Percentiles rank a stretch among this genome's conserved stretches.
These are phyloP conservation scores for Sclerurus mexicanus DNA, from an alignment of 2,113 vertebrate genomes.

Conservation along the genomic window DNA sequence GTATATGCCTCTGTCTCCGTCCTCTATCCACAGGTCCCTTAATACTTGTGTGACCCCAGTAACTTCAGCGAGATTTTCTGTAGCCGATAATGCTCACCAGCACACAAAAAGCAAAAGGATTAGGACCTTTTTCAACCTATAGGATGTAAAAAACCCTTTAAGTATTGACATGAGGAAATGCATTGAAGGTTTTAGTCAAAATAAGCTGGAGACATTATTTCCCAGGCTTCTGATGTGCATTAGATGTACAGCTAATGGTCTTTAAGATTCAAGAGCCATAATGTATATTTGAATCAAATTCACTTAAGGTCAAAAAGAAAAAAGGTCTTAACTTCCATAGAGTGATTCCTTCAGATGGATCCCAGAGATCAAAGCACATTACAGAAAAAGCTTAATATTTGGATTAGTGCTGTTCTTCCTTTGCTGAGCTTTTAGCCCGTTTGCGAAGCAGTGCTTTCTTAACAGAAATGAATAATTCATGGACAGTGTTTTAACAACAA, in stretches of 20 bases:
- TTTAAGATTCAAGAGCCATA: conserved; percentile 58
- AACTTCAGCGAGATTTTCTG: background rate
- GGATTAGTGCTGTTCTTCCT: conserved; percentile 66
- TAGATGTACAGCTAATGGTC: conserved; percentile 55
- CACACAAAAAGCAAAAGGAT: background rate
- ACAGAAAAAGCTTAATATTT: conserved; percentile 73
- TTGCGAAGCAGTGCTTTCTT: conserved; percentile 56
- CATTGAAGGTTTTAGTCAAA: conserved; percentile 14
- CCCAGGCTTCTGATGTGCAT: background rate
- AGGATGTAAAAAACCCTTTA: background rate
- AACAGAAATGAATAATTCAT: conserved; percentile 69
- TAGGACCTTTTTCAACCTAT: background rate
- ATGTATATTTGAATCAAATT: conserved; percentile 65
- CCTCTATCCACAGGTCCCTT: background rate
- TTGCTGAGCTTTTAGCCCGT: conserved; percentile 66
- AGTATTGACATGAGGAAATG: background rate
- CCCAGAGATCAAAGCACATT: conserved; percentile 70
- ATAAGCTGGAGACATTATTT: conserved; percentile 9
- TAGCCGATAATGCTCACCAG: background rate
- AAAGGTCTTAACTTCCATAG: conserved; percentile 62
- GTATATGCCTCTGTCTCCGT: background rate
- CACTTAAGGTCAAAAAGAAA: conserved; percentile 62
- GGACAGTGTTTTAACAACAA: conserved; percentile 45
- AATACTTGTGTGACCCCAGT: background rate
- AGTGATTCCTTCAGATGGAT: conserved; percentile 61